Evolutionary conservation across 1,140 invertebrate species (phyloP), one percentile per base, ranked within the genome.

Genomic region (Ganaspis sp.): DNA sequence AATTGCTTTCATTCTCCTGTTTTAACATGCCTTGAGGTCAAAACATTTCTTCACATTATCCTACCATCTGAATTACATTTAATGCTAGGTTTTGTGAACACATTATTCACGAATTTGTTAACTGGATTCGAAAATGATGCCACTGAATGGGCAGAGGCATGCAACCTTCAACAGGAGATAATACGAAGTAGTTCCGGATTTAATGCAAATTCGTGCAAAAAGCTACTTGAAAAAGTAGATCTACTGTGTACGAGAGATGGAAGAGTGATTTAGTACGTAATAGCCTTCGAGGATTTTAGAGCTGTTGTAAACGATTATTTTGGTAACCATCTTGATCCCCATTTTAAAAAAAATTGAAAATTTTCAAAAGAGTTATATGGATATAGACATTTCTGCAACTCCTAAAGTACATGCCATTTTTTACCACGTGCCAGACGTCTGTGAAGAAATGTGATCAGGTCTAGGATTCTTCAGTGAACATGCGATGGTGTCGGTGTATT

Each of bases 1-100:
- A 79, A 76, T 76, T 76, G 74, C 34, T 70, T 75, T 53, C n/a
- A 75, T 73, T 29, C 38, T 42, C 69, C 74, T 5, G 1, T 79
- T 23, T 37, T 79, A 38, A n/a, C n/a, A 70, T 37, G 12, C 12
- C 53, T 42, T 40, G 70, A 70, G 58, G 40, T 69, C 12, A 76
- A 53, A 69, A 8, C 23, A 12, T 71, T 79, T 58, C 26, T 79
- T 9, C 54, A 73, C 9, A 72, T 79, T 12, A 73, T 79, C 69
- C 70, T 54, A 29, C 54, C 70, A 4, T 54, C 70, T 37, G 73
- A 79, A 58, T 54, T 77, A 34, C 72, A 77, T 42, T 54, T 79
- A 3, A 58, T 75, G 70, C 23, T 79, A 45, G 74, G 78, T 34
- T n/a, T n/a, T n/a, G 8, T 42, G 4, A 11, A 15, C 2, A 42